Conservation (phyloP, 2,888 invertebrate genomes). For the Leuctra nigra region DNA sequence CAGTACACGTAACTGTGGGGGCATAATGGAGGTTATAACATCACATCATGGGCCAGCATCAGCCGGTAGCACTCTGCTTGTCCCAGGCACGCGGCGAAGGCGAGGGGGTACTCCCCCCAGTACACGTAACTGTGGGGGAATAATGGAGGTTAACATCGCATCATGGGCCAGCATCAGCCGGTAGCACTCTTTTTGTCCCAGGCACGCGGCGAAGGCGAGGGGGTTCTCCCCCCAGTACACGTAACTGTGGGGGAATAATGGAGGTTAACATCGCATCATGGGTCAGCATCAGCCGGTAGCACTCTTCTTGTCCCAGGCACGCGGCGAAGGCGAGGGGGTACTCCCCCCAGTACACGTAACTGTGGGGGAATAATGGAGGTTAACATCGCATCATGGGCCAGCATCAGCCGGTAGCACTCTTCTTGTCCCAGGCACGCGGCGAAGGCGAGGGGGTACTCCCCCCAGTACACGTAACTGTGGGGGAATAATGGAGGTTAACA, state of each 20-base stretch:
- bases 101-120: conserved; percentile 97
- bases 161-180: no score
- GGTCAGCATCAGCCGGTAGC: conserved; percentile 87
- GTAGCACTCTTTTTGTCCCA: no score
- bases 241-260: no score
- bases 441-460: conserved; percentile 94
- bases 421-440: conserved; percentile 96
- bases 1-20: conserved; percentile 96
- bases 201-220: no score
- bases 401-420: conserved; percentile 90
- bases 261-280: conserved; percentile 91
- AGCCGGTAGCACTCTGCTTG: conserved; percentile 96
- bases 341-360: conserved; percentile 98
- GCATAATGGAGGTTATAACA: no score
- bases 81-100: conserved; percentile 93
- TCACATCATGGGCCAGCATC: conserved; percentile 83
- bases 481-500: no score
- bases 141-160: no score
- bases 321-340: conserved; percentile 96
- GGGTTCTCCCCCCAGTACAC: no score
- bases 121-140: conserved; percentile 96
- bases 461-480: conserved; percentile 98
- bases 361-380: no score
- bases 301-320: conserved; percentile 94
- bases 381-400: conserved; percentile 91